Percentiles rank a stretch among this genome's conserved stretches.
These are phyloP conservation scores for Sebastiscus albofasciatus DNA, from an alignment of 2,797 vertebrate genomes.

Conservation along the genomic window DNA sequence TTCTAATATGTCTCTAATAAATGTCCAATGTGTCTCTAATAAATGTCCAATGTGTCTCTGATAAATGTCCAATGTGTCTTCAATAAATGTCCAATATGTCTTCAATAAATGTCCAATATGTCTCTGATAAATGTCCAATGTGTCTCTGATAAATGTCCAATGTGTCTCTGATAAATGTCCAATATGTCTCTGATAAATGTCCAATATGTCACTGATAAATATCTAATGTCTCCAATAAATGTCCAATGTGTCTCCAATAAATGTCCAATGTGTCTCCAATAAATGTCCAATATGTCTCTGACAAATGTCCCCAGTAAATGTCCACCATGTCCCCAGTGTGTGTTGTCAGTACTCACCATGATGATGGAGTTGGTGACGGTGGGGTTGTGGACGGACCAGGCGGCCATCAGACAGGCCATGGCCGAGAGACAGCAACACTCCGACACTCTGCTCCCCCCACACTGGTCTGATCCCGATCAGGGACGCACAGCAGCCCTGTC, in stretches of 20 bases:
- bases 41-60: too few relatives aligned
- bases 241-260: neutral
- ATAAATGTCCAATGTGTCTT: neutral
- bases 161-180: too few relatives aligned
- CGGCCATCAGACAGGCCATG: slow-evolving; percentile 84
- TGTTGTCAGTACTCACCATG: slow-evolving; percentile 76
- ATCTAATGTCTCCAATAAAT: neutral
- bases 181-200: neutral
- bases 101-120: neutral
- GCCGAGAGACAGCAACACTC: slow-evolving; percentile 32
- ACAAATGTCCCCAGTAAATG: neutral
- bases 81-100: neutral
- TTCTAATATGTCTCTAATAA: too few relatives aligned
- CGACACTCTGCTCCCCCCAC: neutral
- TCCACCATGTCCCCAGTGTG: neutral
- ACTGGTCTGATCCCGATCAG: slow-evolving; percentile 14
- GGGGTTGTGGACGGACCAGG: slow-evolving; percentile 81
- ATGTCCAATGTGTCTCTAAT: too few relatives aligned
- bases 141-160: too few relatives aligned
- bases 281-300: neutral
- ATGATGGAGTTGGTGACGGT: slow-evolving; percentile 83
- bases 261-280: neutral
- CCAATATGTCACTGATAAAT: neutral
- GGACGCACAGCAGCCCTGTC: neutral
- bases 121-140: neutral